Percentiles rank a stretch among this genome's conserved stretches.
Conservation (phyloP, 2,888 invertebrate genomes). For the Ypsolopha sequella region DNA sequence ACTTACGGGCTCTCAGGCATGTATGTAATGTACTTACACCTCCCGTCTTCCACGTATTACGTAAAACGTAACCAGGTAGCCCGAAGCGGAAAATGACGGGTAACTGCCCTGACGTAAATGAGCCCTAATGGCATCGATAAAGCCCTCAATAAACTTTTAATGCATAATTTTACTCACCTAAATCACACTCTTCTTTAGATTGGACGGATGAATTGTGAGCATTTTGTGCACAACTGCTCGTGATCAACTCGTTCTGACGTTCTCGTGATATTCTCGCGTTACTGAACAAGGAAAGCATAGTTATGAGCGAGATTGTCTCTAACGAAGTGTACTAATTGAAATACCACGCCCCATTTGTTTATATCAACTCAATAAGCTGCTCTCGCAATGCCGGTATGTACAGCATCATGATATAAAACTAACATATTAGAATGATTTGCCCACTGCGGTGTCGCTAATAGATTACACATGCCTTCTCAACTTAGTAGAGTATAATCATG, state of each 20-base stretch:
- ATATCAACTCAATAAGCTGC: not conserved
- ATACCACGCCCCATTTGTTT: constrained; percentile 16
- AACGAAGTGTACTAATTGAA: constrained; percentile 1
- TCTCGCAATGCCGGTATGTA: not conserved
- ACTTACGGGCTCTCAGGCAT: too few relatives aligned
- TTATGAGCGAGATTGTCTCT: not conserved
- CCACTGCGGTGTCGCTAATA: constrained; percentile 8
- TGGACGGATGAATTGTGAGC: constrained; percentile 55
- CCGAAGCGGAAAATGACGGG: too few relatives aligned
- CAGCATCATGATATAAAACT: not conserved
- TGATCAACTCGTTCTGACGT: constrained; percentile 16
- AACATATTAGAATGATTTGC: constrained; percentile 6
- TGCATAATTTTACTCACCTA: constrained; percentile 36
- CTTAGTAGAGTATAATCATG: constrained; percentile 22
- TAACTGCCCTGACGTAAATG: too few relatives aligned
- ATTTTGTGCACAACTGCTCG: constrained; percentile 25
- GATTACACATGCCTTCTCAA: constrained; percentile 11
- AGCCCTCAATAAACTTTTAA: too few relatives aligned
- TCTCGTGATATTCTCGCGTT: constrained; percentile 28
- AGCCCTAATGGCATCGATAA: too few relatives aligned
- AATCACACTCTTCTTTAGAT: constrained; percentile 39
- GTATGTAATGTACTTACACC: too few relatives aligned
- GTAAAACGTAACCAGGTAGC: too few relatives aligned
- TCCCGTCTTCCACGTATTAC: too few relatives aligned
- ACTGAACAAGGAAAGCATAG: constrained; percentile 33